Evolutionary conservation across 2,888 invertebrate genomes (phyloP).

Genomic region (Parthenolecanium corni): DNA sequence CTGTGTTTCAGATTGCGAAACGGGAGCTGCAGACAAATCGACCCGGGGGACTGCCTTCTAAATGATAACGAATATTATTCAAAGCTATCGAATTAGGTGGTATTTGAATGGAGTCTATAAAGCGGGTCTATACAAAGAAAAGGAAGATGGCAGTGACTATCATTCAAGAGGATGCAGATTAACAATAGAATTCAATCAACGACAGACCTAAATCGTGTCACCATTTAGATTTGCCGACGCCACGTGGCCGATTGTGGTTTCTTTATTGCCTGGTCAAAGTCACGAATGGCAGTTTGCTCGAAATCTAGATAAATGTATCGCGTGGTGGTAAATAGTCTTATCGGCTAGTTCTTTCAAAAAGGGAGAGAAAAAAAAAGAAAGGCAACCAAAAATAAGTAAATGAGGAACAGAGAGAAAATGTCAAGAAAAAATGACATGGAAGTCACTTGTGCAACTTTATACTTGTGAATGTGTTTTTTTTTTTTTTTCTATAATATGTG

Average conservation of each 20-base stretch:
- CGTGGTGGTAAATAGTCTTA: slow-evolving; percentile 24
- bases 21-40: neutral
- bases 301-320: slow-evolving; percentile 20
- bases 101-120: neutral
- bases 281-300: slow-evolving; percentile 13
- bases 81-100: neutral
- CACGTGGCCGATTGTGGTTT: slow-evolving; percentile 15
- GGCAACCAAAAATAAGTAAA: no score
- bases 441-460: no score
- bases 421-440: no score
- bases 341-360: slow-evolving; percentile 12
- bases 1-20: no score
- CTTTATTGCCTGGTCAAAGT: slow-evolving; percentile 8
- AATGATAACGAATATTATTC: slow-evolving; percentile 16
- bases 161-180: slow-evolving; percentile 6
- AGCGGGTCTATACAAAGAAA: neutral
- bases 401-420: no score
- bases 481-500: no score
- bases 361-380: no score
- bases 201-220: slow-evolving; percentile 9
- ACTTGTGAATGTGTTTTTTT: no score
- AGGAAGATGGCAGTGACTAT: neutral
- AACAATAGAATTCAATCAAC: slow-evolving; percentile 14
- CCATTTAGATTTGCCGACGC: slow-evolving; percentile 9
- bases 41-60: neutral